phyloP scores from a whole-genome alignment of 2,888 invertebrate species.

The Glaucopsyche alexis region DNA sequence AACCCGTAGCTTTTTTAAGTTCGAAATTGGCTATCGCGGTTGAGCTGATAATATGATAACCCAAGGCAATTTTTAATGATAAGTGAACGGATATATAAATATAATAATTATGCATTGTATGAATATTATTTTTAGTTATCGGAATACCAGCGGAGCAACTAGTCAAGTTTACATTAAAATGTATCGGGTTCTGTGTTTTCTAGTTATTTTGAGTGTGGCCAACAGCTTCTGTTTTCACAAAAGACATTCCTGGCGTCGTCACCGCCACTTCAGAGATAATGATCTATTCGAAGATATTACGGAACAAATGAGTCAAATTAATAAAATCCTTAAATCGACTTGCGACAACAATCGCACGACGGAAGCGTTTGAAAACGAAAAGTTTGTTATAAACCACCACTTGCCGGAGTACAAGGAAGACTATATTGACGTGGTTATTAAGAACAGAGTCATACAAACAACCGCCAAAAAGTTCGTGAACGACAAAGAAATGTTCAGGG shows the following conservation, averaged over 20 bases:
- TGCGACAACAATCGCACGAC: neutral
- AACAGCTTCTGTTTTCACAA: too few relatives aligned
- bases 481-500: neutral
- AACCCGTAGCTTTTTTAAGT: neutral
- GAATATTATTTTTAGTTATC: neutral
- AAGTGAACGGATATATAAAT: constrained; percentile 2
- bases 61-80: neutral
- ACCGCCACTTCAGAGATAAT: neutral
- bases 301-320: neutral
- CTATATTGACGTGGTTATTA: constrained; percentile 3
- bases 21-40: neutral
- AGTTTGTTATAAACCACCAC: neutral
- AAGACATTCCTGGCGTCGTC: neutral
- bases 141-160: neutral
- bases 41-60: neutral
- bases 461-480: neutral
- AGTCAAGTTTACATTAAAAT: neutral
- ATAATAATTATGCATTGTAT: neutral
- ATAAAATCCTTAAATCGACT: neutral
- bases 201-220: neutral
- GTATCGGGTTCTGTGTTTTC: constrained; percentile 7
- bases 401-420: constrained; percentile 8
- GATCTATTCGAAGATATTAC: neutral
- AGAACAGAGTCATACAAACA: neutral
- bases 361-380: neutral